phyloP scores from a whole-genome alignment of 2,888 invertebrate species.

The Leptopilina drosophilae region DNA sequence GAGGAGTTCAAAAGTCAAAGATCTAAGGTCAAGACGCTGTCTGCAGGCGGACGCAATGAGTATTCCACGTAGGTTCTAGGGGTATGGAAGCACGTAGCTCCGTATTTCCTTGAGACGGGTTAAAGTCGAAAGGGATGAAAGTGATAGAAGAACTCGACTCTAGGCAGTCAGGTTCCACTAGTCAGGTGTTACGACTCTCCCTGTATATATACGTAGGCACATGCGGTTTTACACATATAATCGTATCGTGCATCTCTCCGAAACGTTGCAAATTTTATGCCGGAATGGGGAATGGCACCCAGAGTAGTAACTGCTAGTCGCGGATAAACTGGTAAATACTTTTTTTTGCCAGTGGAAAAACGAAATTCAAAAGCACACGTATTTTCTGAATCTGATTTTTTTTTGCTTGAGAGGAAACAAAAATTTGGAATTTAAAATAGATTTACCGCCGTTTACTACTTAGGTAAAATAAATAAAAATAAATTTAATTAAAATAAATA shows the following conservation, averaged over 20 bases:
- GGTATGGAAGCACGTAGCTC: constrained; percentile 68
- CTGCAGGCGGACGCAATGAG: constrained; percentile 53
- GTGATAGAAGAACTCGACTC: constrained; percentile 60
- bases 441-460: no score
- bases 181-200: constrained; percentile 56
- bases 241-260: constrained; percentile 51
- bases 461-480: no score
- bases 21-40: constrained; percentile 35
- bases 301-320: constrained; percentile 58
- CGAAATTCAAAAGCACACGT: not conserved
- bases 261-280: constrained; percentile 69
- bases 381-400: no score
- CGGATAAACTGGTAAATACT: constrained; percentile 67
- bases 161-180: constrained; percentile 57
- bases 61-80: constrained; percentile 68
- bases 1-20: constrained; percentile 16
- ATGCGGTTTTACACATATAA: constrained; percentile 49
- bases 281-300: constrained; percentile 66
- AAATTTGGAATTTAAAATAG: no score
- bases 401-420: no score
- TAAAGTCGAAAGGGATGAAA: constrained; percentile 55
- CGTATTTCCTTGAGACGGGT: constrained; percentile 63
- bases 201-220: constrained; percentile 15
- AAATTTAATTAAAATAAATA: no score
- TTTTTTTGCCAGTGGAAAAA: constrained; percentile 41